A percentile compares a stretch with the other conserved stretches of the same genome.
Evolutionary conservation across 2,888 invertebrate species (phyloP).

Genomic region (Orthonychiurus folsomi): DNA sequence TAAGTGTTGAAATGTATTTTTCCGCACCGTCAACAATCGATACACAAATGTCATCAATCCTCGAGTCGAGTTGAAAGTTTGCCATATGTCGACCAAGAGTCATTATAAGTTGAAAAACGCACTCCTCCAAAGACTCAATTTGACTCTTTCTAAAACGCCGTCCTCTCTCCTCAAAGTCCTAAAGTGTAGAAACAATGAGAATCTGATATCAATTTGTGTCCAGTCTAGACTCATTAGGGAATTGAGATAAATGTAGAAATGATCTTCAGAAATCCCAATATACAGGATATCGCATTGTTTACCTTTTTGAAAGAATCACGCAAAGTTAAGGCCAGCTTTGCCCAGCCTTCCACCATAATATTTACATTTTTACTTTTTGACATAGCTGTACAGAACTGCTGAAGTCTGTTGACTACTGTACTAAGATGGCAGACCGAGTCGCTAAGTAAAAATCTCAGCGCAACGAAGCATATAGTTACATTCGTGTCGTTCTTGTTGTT

Average conservation of each 20-base stretch:
- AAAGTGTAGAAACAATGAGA: no score
- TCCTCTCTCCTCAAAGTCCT: no score
- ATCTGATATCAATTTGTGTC: no score
- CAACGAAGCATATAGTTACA: neutral
- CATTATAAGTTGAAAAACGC: neutral
- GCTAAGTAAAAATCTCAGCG: neutral
- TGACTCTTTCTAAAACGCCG: no score
- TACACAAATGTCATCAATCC: neutral
- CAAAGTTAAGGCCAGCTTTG: neutral
- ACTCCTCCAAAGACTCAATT: no score
- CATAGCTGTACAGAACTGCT: no score
- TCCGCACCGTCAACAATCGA: neutral
- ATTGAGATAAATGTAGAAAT: neutral
- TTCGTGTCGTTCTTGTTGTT: neutral
- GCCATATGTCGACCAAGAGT: neutral
- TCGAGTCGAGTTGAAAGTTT: neutral
- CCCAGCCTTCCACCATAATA: neutral
- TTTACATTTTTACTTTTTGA: no score
- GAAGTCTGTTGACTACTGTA: neutral
- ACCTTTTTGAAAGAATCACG: neutral
- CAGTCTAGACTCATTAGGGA: neutral
- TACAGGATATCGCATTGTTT: no score
- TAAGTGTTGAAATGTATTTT: neutral
- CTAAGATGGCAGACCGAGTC: neutral
- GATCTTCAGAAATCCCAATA: neutral